Conservation (phyloP, 2,113 vertebrate genomes). For the Clinocottus analis region DNA sequence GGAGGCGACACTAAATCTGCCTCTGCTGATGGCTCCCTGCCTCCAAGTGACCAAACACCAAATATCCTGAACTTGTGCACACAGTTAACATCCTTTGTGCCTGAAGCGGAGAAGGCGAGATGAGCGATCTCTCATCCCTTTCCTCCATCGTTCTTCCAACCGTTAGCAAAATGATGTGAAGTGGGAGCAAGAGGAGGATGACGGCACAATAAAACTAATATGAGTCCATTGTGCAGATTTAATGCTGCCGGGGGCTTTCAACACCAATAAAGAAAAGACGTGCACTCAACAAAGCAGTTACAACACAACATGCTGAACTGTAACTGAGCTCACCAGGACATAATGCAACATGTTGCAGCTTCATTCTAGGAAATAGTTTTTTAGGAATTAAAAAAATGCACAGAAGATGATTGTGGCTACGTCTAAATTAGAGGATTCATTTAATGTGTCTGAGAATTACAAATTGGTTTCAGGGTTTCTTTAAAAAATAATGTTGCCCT, state of each 20-base stretch:
- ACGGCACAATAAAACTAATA: constrained; percentile 9
- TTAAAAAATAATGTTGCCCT: neutral
- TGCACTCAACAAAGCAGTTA: neutral
- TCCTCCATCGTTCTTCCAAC: neutral
- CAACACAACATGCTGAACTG: constrained; percentile 6
- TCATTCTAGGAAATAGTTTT: neutral
- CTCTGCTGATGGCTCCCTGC: constrained; percentile 19
- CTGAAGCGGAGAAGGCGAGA: neutral
- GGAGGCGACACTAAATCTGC: constrained; percentile 10
- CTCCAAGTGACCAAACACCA: constrained; percentile 6
- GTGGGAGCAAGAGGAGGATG: constrained; percentile 14
- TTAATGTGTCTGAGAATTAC: neutral
- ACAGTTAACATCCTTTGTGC: neutral
- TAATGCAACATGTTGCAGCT: neutral
- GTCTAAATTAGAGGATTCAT: neutral
- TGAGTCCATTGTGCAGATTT: neutral
- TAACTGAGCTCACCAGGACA: neutral
- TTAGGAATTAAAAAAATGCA: neutral
- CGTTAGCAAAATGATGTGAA: constrained; percentile 7
- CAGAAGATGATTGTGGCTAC: neutral
- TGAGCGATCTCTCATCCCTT: neutral
- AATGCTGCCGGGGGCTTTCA: neutral
- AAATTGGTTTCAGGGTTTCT: neutral
- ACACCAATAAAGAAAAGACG: neutral
- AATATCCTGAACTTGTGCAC: constrained; percentile 9